Evolutionary conservation across 2,797 vertebrate genomes (phyloP).

Genomic region (Melanotaenia nigrans): DNA sequence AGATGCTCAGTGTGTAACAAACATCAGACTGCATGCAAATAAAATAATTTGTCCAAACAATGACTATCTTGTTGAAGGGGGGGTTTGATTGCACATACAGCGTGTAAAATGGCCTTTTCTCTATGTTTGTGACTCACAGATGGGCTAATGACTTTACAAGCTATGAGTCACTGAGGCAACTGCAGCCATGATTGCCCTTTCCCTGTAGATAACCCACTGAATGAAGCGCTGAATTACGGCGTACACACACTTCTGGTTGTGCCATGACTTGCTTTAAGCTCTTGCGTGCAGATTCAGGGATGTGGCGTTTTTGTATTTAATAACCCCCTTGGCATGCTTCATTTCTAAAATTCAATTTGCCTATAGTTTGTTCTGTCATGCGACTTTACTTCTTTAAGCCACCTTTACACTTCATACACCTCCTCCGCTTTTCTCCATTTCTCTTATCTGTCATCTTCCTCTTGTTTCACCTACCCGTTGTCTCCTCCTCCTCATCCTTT

Average conservation of each 20-base stretch:
- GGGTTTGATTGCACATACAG: constrained; percentile 43
- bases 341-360: constrained; percentile 10
- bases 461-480: constrained; percentile 56
- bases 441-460: constrained; percentile 62
- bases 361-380: constrained; percentile 17
- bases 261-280: constrained; percentile 11
- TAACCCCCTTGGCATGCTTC: not conserved
- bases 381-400: constrained; percentile 20
- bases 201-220: constrained; percentile 55
- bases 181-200: constrained; percentile 35
- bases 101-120: constrained; percentile 42
- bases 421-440: constrained; percentile 32
- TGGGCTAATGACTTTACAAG: constrained; percentile 61
- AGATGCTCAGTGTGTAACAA: constrained; percentile 18
- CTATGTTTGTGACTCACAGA: constrained; percentile 50
- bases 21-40: constrained; percentile 29
- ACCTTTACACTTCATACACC: constrained; percentile 8
- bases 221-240: constrained; percentile 43
- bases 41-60: constrained; percentile 52
- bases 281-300: constrained; percentile 24
- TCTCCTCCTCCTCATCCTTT: constrained; percentile 56
- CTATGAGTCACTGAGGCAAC: constrained; percentile 65
- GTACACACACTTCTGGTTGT: constrained; percentile 15
- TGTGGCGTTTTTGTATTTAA: constrained; percentile 15
- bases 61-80: constrained; percentile 17